Evolutionary conservation across 1,140 invertebrate genomes (phyloP).

Genomic region (Ceratina japonica): DNA sequence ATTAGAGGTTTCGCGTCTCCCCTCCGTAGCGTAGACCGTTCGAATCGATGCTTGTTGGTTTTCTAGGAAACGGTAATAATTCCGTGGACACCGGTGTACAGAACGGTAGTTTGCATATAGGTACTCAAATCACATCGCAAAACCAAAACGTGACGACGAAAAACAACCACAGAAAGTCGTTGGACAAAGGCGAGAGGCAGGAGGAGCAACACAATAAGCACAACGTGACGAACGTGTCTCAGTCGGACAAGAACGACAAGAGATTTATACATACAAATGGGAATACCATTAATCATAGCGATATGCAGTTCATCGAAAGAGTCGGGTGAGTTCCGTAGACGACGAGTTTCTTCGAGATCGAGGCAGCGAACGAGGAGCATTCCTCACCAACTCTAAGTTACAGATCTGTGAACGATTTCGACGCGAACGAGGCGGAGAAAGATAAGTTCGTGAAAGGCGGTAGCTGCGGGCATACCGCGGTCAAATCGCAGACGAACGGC

Average conservation of each 20-base stretch:
- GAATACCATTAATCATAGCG: conserved; percentile 75
- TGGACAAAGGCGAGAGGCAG: conserved; percentile 79
- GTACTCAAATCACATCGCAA: conserved; percentile 68
- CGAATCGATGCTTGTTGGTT: background rate
- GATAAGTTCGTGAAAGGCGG: conserved; percentile 78
- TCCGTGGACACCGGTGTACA: conserved; percentile 74
- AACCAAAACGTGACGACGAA: conserved; percentile 74
- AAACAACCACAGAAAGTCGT: conserved; percentile 80
- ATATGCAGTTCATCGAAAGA: conserved; percentile 81
- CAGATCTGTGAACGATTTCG: conserved; percentile 81
- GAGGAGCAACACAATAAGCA: conserved; percentile 76
- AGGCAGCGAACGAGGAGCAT: too few species aligned
- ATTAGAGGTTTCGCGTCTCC: background rate
- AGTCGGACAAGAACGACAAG: conserved; percentile 77
- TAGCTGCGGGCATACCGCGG: conserved; percentile 68
- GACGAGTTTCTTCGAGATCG: too few species aligned
- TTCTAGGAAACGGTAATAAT: conserved; percentile 67
- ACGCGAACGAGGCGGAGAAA: conserved; percentile 80
- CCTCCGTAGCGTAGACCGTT: background rate
- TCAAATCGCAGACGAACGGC: conserved; percentile 76
- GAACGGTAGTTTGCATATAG: conserved; percentile 77
- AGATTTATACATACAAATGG: conserved; percentile 80
- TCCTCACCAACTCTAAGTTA: conserved; percentile 10
- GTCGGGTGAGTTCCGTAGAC: conserved; percentile 76
- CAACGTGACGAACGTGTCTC: conserved; percentile 70